Conservation (phyloP, 2,113 vertebrate species). For the Hippoglossus stenolepis region DNA sequence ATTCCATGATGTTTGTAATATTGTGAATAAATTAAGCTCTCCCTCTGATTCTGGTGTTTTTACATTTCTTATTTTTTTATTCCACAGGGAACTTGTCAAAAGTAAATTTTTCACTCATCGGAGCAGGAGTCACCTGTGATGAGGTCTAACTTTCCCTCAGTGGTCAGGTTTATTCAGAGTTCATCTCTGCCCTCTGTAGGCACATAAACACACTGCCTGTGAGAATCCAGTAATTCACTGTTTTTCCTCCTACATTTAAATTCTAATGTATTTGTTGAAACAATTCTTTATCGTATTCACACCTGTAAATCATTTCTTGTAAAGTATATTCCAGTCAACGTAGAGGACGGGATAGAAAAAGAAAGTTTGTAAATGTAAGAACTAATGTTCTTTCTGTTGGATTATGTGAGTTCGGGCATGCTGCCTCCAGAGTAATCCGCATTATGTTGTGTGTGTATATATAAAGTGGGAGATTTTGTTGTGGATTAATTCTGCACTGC, state of each 20-base stretch:
- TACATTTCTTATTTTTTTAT: background rate
- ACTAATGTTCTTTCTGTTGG: no score
- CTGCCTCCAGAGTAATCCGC: no score
- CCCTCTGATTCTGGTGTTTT: slow-evolving; percentile 22
- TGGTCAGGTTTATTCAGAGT: background rate
- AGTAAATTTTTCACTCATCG: no score
- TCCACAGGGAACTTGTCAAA: background rate
- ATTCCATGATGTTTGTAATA: slow-evolving; percentile 75
- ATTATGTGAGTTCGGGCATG: no score
- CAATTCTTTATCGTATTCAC: background rate
- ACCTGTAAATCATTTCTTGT: no score
- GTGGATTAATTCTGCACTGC: no score
- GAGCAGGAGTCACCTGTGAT: no score
- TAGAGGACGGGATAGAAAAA: no score
- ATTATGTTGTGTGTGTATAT: no score
- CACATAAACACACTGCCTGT: slow-evolving; percentile 4
- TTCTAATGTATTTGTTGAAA: background rate
- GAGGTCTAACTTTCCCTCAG: background rate
- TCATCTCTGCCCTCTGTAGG: slow-evolving; percentile 64
- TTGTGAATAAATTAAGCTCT: slow-evolving; percentile 81
- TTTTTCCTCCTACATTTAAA: background rate
- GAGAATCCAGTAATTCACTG: background rate
- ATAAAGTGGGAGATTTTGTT: no score
- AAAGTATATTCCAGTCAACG: no score
- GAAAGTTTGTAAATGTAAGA: no score